Base-by-base conservation (phyloP, 2,888 invertebrate genomes). In the Heterodera filipjevi region DNA sequence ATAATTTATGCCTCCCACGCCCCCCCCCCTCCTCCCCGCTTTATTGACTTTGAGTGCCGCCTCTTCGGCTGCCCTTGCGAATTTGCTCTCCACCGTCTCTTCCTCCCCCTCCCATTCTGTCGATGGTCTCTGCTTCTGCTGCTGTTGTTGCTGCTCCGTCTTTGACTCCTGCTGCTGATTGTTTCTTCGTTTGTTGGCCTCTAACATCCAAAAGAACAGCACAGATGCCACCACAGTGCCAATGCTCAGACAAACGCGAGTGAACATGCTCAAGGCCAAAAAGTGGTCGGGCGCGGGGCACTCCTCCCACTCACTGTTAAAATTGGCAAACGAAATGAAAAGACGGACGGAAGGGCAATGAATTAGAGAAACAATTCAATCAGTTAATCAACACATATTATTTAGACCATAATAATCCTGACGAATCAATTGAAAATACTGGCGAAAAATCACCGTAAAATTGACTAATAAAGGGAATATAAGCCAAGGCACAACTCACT, bases 171-270 rank as follows among this genome's bases (percentile, higher is more conserved):
- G 64, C 27, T 44, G 6, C 59, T n/a, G 5, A 27, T 8, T 5
- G 10, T 59, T 79, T 76, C 81, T 82, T 72, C 84, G 83, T 76
- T 87, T 87, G 76, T 84, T 83, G 33, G 82, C 81, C 46, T 87
- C 86, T 53, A 88, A 59, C 14, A 86, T 33, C 82, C 84, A 87
- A 81, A 89, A 87, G 83, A 88, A 88, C 64, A 85, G 80, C 66
- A 82, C 84, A 30, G 86, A 84, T 72, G 85, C 85, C 12, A 80
- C 82, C 79, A 88, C 83, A 22, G 88, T 87, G 27, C 71, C 79
- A 8, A 83, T 77, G 22, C 87, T 84, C 35, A 88, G 81, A 35
- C 85, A 71, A 66, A 87, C 81, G 32, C 85, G 81, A 19, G 81
- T 85, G 68, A 82, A 83, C 33, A 76, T 78, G 27, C 82, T 82